Evolutionary conservation across 2,797 vertebrate genomes (phyloP).

Genomic region (Miichthys miiuy): DNA sequence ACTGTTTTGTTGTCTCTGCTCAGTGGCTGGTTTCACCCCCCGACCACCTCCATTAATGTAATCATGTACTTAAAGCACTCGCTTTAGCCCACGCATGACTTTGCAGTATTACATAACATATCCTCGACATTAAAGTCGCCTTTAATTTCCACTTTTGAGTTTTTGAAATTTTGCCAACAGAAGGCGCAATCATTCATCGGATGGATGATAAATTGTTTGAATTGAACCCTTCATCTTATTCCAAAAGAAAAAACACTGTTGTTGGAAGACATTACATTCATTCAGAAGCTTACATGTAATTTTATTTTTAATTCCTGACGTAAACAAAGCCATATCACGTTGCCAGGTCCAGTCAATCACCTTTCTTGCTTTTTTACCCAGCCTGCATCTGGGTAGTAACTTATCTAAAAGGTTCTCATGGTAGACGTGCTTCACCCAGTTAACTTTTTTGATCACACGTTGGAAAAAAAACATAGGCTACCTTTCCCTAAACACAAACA

Average conservation of each 20-base stretch:
- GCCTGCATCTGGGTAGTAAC: constrained; percentile 6
- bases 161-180: constrained; percentile 1
- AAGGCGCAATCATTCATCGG: neutral
- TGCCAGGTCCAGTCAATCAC: constrained; percentile 22
- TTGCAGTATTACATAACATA: constrained; percentile 59
- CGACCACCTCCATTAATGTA: constrained; percentile 53
- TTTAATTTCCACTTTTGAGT: too few species aligned
- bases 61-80: constrained; percentile 59
- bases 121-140: constrained; percentile 14
- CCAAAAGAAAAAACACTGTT: neutral
- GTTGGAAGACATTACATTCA: constrained; percentile 8
- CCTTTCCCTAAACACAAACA: constrained; percentile 24
- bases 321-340: constrained; percentile 65
- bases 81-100: constrained; percentile 54
- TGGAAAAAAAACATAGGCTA: constrained; percentile 20
- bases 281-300: constrained; percentile 12
- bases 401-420: neutral
- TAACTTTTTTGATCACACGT: constrained; percentile 6
- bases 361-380: neutral
- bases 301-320: constrained; percentile 18
- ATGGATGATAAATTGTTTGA: constrained; percentile 1
- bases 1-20: constrained; percentile 67
- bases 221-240: neutral
- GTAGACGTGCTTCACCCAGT: neutral
- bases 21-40: constrained; percentile 54